Conservation (phyloP, 2,113 vertebrate species). For the Coptodon rendalli region DNA sequence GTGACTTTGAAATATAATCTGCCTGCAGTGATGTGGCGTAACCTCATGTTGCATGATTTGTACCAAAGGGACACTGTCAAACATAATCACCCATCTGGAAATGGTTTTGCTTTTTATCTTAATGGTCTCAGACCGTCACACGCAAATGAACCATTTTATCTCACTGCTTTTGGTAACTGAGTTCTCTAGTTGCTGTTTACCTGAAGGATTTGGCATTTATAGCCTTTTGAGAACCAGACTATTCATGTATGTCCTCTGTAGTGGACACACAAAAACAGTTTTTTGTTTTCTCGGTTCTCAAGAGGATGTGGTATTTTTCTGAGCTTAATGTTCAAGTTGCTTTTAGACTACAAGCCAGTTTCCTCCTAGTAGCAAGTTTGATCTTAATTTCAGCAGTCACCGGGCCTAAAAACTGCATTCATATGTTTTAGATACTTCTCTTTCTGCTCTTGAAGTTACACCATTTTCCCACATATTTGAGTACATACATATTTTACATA, state of each 20-base stretch:
- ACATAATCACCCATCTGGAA: background rate
- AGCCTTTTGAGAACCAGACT: background rate
- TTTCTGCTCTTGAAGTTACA: background rate
- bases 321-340: fast-evolving
- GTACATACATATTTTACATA: background rate
- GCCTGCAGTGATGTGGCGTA: background rate
- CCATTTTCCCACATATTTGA: background rate
- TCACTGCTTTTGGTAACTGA: background rate
- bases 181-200: background rate
- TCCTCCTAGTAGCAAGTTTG: background rate
- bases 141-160: background rate
- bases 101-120: background rate
- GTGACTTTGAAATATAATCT: background rate
- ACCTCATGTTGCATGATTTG: background rate
- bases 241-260: background rate
- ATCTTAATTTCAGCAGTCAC: background rate
- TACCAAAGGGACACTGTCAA: background rate
- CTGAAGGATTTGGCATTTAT: background rate
- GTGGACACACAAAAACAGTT: background rate
- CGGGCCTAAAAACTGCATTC: background rate
- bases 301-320: background rate
- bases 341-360: background rate
- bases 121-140: background rate
- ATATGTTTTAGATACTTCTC: background rate
- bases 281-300: background rate